Conservation (phyloP, 2,797 vertebrate genomes). For the Strix occidentalis region DNA sequence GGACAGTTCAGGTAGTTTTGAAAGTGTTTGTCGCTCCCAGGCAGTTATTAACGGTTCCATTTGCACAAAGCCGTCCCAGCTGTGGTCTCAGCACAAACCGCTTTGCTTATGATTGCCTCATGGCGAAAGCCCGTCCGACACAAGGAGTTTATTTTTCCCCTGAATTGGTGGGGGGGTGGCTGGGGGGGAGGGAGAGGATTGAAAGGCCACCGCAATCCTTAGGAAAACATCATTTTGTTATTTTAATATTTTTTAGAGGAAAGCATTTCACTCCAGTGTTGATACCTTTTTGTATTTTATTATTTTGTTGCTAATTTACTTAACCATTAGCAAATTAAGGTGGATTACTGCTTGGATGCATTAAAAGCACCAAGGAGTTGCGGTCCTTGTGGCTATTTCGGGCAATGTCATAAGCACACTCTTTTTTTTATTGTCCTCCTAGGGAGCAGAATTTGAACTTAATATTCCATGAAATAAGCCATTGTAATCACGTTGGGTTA, state of each 20-base stretch:
- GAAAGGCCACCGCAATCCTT: background rate
- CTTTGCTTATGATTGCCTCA: background rate
- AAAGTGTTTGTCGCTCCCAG: background rate
- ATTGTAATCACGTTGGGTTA: constrained; percentile 97
- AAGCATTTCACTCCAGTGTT: constrained; percentile 62
- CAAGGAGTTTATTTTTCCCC: constrained; percentile 22
- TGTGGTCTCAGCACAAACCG: background rate
- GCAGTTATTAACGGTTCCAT: constrained; percentile 2
- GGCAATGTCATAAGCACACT: constrained; percentile 78
- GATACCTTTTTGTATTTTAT: constrained; percentile 72
- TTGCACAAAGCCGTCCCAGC: constrained; percentile 34
- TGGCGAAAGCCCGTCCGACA: constrained; percentile 26
- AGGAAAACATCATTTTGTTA: constrained; percentile 19
- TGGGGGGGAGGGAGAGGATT: background rate
- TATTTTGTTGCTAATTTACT: constrained; percentile 78
- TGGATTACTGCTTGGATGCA: constrained; percentile 72
- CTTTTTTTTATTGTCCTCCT: constrained; percentile 83
- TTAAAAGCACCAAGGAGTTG: constrained; percentile 73
- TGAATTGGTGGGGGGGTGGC: background rate
- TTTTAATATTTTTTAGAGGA: constrained; percentile 59
- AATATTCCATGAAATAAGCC: constrained; percentile 99
- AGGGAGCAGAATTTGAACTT: constrained; percentile 95
- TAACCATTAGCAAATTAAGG: constrained; percentile 76
- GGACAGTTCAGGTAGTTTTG: background rate
- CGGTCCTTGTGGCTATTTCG: constrained; percentile 79